These are phyloP conservation scores for Bombus soroeensis DNA, from an alignment of 1,140 invertebrate species.

Conservation along the genomic window DNA sequence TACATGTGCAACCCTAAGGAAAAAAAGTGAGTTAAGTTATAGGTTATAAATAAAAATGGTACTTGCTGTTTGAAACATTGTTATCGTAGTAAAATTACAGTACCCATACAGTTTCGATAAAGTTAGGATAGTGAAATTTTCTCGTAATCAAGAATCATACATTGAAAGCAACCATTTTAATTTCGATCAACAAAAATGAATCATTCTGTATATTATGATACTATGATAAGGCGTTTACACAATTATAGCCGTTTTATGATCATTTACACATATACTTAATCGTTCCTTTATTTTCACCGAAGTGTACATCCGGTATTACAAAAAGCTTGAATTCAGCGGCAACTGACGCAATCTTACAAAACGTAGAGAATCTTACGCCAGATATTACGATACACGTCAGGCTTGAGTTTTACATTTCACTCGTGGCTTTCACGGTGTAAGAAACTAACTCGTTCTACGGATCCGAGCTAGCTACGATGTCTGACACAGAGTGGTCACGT, in stretches of 20 bases:
- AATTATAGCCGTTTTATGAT: not conserved
- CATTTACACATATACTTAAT: not conserved
- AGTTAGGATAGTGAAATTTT: too few species aligned
- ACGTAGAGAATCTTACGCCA: conserved; percentile 27
- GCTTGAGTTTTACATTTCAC: conserved; percentile 7
- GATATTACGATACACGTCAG: conserved; percentile 14
- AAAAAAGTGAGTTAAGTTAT: not conserved
- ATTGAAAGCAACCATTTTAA: not conserved
- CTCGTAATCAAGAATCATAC: too few species aligned
- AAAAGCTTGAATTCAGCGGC: not conserved
- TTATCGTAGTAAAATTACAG: too few species aligned
- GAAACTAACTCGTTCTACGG: not conserved
- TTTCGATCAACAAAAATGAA: not conserved
- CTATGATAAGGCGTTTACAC: not conserved
- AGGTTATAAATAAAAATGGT: not conserved
- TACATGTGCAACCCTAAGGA: too few species aligned
- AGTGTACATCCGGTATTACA: conserved; percentile 24
- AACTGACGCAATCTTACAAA: conserved; percentile 22
- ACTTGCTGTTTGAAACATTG: too few species aligned
- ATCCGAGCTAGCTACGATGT: not conserved
- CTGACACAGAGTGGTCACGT: not conserved
- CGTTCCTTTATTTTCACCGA: conserved; percentile 17
- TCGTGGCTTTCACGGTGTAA: conserved; percentile 14
- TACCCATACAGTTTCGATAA: too few species aligned
- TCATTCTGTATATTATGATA: not conserved